Evolutionary conservation across 2,113 vertebrate genomes (phyloP).

Genomic region (Chionomys nivalis): DNA sequence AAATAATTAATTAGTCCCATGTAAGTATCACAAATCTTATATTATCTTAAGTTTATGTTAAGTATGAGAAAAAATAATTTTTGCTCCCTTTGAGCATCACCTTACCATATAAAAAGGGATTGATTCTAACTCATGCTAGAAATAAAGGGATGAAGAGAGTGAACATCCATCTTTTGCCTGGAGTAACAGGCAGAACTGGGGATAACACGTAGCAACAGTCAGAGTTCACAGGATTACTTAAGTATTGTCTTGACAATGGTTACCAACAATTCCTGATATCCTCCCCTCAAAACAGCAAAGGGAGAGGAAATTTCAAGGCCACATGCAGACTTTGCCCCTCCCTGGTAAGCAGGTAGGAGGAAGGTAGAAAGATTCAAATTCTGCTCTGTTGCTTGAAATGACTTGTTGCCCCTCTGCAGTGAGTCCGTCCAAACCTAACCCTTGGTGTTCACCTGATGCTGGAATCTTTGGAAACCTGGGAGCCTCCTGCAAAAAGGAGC

Average conservation of each 20-base stretch:
- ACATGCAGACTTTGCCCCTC: background rate
- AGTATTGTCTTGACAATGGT: background rate
- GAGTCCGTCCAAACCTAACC: background rate
- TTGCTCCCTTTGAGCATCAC: background rate
- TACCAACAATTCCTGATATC: background rate
- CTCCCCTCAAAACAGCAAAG: background rate
- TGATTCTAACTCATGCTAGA: slow-evolving; percentile 23
- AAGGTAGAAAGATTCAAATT: background rate
- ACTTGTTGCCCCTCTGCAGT: slow-evolving; percentile 40
- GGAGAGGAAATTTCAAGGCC: background rate
- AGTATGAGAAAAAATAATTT: background rate
- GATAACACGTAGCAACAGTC: background rate
- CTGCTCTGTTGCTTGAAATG: slow-evolving; percentile 23
- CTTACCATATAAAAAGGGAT: background rate
- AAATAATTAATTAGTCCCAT: background rate
- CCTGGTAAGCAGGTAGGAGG: background rate
- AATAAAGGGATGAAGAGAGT: background rate
- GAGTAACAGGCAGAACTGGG: background rate
- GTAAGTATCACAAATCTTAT: background rate
- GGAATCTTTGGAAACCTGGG: background rate
- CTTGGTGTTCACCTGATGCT: slow-evolving; percentile 26
- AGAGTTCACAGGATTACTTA: background rate
- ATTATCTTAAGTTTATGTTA: slow-evolving; percentile 28
- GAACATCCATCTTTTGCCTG: background rate
- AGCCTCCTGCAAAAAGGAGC: background rate